These are phyloP conservation scores for Dysmachus trigonus DNA, from an alignment of 2,888 invertebrate species.

Conservation along the genomic window DNA sequence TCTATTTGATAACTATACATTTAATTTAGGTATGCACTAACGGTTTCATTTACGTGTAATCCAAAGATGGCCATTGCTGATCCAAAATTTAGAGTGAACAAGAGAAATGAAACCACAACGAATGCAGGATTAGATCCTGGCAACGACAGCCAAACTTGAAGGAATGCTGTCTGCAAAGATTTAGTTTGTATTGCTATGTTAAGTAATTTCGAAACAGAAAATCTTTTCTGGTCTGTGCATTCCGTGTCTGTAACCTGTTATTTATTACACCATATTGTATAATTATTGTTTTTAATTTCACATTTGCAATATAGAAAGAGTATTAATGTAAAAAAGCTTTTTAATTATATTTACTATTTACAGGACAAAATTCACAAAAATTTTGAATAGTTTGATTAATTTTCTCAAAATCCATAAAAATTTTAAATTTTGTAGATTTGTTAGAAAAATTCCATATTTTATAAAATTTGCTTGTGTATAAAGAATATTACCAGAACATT, in stretches of 20 bases:
- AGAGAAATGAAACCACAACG: neutral
- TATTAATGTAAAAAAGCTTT: neutral
- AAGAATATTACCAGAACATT: too few species aligned
- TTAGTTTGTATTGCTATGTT: neutral
- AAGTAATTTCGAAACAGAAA: neutral
- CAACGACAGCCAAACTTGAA: neutral
- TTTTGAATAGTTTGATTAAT: too few species aligned
- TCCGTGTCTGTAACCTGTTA: neutral
- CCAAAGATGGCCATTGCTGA: constrained; percentile 73
- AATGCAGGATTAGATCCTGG: neutral
- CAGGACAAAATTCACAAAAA: neutral
- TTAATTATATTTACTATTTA: neutral
- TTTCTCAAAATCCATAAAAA: too few species aligned
- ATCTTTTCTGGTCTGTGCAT: neutral
- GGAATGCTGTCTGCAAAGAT: neutral
- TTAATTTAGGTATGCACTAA: constrained; percentile 75
- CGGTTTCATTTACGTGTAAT: constrained; percentile 88
- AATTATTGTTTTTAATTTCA: neutral
- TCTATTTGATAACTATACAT: neutral
- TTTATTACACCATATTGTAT: neutral
- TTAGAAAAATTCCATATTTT: too few species aligned
- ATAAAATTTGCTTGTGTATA: too few species aligned
- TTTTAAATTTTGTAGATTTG: too few species aligned
- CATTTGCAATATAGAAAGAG: neutral
- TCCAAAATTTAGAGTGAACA: constrained; percentile 58